A percentile compares a stretch with the other conserved stretches of the same genome.
Conservation (phyloP, 2,113 vertebrate species). For the Balaeniceps rex region DNA sequence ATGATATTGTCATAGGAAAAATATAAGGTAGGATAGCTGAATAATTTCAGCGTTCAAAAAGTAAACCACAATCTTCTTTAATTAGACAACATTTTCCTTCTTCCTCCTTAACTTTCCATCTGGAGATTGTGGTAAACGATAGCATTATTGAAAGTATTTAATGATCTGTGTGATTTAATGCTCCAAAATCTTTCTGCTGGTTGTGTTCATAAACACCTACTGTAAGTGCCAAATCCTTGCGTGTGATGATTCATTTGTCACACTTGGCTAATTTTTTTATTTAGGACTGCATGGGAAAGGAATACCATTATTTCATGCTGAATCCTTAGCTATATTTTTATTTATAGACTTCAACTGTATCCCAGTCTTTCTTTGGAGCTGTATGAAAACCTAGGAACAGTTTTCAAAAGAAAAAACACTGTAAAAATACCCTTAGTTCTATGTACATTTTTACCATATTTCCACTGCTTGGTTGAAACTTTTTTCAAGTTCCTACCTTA, state of each 20-base stretch:
- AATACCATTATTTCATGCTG: neutral
- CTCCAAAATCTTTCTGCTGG: neutral
- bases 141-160: neutral
- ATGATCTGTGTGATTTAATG: neutral
- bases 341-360: neutral
- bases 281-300: neutral
- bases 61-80: neutral
- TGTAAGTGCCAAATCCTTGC: neutral
- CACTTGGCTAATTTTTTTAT: neutral
- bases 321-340: neutral
- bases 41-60: neutral
- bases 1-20: neutral
- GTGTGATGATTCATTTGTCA: neutral
- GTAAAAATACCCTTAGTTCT: neutral
- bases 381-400: neutral
- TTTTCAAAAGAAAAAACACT: neutral
- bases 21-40: neutral
- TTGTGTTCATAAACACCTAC: neutral
- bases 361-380: neutral
- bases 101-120: slow-evolving; percentile 6
- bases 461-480: neutral
- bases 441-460: neutral
- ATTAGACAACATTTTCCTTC: neutral
- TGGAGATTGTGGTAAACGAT: neutral
- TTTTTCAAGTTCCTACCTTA: neutral